These are phyloP conservation scores for Syrmaticus mikado DNA, from an alignment of 2,113 vertebrate species.

Conservation along the genomic window DNA sequence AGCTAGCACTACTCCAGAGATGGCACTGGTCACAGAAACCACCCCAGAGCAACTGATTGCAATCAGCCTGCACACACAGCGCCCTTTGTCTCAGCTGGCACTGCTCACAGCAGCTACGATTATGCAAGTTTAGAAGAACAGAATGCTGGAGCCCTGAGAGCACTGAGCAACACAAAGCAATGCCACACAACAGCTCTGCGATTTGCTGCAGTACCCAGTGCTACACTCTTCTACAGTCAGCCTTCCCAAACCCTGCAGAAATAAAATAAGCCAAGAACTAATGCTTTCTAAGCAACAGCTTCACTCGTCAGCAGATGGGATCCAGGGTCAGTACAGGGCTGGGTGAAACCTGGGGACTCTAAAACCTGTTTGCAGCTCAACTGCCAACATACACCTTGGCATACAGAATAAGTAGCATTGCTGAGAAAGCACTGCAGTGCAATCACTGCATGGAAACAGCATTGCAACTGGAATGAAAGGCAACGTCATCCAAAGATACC, in stretches of 20 bases:
- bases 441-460: not conserved
- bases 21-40: not conserved
- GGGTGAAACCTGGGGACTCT: not conserved
- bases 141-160: not conserved
- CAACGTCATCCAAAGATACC: not conserved
- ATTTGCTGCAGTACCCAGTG: too few species aligned
- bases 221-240: too few species aligned
- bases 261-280: not conserved
- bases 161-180: accelerated
- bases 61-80: not conserved
- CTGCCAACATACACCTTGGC: not conserved
- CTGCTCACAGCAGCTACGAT: not conserved
- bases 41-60: not conserved
- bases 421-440: not conserved
- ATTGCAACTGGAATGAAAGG: not conserved
- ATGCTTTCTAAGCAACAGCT: not conserved
- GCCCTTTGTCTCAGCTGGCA: not conserved
- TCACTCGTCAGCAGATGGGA: not conserved
- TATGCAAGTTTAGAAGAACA: too few species aligned
- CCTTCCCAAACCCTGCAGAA: not conserved
- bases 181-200: not conserved
- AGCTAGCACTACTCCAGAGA: not conserved
- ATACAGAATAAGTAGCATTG: not conserved
- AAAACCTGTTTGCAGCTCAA: not conserved
- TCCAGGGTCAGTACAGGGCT: not conserved